Evolutionary conservation across 1,140 invertebrate genomes (phyloP).

Genomic region (Sesamia nonagrioides): DNA sequence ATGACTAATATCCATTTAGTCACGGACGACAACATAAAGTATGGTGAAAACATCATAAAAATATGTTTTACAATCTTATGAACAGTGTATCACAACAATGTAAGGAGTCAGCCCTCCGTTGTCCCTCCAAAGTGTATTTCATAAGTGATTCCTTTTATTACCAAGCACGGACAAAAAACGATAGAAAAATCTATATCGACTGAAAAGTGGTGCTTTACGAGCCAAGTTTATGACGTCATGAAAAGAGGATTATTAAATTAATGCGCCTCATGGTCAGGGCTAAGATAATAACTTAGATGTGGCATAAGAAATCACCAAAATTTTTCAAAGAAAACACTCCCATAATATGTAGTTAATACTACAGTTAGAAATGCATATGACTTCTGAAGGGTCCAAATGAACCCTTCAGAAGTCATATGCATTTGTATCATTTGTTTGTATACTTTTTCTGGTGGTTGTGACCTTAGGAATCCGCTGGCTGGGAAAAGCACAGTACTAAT

Average conservation of each 20-base stretch:
- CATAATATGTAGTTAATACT: too few species aligned
- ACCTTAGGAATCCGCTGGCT: too few species aligned
- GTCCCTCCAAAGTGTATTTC: constrained; percentile 69
- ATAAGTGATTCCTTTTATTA: constrained; percentile 86
- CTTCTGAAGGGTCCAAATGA: too few species aligned
- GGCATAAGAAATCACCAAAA: background rate
- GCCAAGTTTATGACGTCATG: constrained; percentile 72
- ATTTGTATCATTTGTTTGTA: too few species aligned
- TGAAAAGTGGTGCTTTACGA: constrained; percentile 81
- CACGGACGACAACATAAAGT: too few species aligned
- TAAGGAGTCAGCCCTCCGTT: constrained; percentile 66
- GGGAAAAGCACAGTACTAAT: too few species aligned
- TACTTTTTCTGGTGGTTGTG: too few species aligned
- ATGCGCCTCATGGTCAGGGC: constrained; percentile 57
- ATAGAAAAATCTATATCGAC: constrained; percentile 74
- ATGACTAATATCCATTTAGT: too few species aligned
- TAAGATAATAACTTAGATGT: constrained; percentile 14
- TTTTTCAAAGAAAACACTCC: too few species aligned
- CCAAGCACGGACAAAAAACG: constrained; percentile 76
- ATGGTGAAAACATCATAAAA: background rate
- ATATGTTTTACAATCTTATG: constrained; percentile 25
- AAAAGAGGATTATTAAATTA: constrained; percentile 74
- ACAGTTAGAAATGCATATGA: too few species aligned
- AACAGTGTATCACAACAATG: constrained; percentile 59
- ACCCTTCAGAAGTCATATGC: too few species aligned